Evolutionary conservation across 2,888 invertebrate species (phyloP).

Genomic region (Bimastos eiseni): DNA sequence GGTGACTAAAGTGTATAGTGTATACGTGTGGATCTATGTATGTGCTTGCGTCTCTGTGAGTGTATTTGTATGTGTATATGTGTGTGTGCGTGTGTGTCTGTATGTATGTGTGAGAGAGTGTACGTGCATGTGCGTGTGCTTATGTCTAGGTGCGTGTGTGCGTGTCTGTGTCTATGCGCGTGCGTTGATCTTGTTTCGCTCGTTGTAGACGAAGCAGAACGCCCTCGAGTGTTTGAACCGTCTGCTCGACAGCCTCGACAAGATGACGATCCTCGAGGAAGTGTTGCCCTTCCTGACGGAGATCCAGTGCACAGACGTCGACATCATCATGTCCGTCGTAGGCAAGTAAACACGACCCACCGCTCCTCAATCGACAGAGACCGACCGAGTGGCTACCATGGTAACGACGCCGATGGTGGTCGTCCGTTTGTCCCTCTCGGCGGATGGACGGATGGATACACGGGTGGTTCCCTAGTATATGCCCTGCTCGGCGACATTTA

Average conservation of each 20-base stretch:
- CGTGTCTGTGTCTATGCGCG: neutral
- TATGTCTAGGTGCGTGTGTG: too few species aligned
- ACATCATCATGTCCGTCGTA: constrained; percentile 84
- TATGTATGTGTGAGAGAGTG: too few species aligned
- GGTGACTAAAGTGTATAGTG: too few species aligned
- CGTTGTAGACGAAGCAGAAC: constrained; percentile 60
- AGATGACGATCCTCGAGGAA: constrained; percentile 84
- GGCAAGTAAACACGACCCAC: constrained; percentile 70
- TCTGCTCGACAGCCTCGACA: constrained; percentile 81
- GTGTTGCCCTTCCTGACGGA: constrained; percentile 85
- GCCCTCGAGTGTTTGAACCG: constrained; percentile 69
- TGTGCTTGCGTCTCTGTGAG: too few species aligned
- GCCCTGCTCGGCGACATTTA: too few species aligned
- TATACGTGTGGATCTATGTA: too few species aligned
- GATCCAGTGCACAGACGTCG: constrained; percentile 83
- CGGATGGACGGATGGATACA: too few species aligned
- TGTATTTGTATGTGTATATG: too few species aligned
- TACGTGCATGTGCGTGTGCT: too few species aligned
- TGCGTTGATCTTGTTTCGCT: neutral
- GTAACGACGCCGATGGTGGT: neutral
- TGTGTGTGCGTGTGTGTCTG: too few species aligned
- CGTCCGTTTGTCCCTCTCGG: too few species aligned
- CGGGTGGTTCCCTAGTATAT: neutral
- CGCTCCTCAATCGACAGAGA: neutral
- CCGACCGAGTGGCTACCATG: neutral